A percentile compares a stretch with the other conserved stretches of the same genome.
Conservation (phyloP, 2,797 vertebrate species). For the Muscicapa striata region DNA sequence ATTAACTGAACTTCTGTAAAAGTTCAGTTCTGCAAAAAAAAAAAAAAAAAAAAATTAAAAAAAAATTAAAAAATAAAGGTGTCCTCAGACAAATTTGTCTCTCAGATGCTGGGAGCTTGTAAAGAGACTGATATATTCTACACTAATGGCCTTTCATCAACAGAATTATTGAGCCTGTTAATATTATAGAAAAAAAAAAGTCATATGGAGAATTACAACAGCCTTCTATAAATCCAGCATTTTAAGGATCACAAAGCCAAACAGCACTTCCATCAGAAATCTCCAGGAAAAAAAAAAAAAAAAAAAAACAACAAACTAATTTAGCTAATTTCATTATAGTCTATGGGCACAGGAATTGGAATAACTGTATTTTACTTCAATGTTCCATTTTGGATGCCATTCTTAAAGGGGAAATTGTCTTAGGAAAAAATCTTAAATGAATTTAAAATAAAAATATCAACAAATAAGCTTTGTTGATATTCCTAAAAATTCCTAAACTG, state of each 20-base stretch:
- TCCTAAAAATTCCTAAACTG: background rate
- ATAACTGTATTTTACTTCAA: background rate
- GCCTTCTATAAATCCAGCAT: background rate
- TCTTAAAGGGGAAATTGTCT: background rate
- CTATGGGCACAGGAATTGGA: background rate
- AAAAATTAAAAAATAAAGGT: rapidly evolving
- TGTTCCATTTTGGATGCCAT: background rate
- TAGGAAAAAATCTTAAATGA: background rate
- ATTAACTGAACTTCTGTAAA: background rate
- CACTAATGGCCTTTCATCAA: background rate
- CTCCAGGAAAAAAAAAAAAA: background rate
- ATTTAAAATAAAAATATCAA: background rate
- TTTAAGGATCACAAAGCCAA: background rate
- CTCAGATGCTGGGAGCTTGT: background rate
- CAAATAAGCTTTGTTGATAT: background rate
- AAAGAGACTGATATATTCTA: background rate
- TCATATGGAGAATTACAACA: background rate
- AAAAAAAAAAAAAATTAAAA: too few relatives aligned
- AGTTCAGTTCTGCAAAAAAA: too few relatives aligned
- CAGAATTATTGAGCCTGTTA: background rate
- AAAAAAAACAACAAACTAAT: background rate
- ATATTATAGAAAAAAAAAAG: background rate
- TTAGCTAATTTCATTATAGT: background rate
- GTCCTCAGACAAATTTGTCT: background rate
- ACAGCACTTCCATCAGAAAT: background rate